Evolutionary conservation across 1,140 invertebrate genomes (phyloP).

Genomic region (Sycophila sp.): DNA sequence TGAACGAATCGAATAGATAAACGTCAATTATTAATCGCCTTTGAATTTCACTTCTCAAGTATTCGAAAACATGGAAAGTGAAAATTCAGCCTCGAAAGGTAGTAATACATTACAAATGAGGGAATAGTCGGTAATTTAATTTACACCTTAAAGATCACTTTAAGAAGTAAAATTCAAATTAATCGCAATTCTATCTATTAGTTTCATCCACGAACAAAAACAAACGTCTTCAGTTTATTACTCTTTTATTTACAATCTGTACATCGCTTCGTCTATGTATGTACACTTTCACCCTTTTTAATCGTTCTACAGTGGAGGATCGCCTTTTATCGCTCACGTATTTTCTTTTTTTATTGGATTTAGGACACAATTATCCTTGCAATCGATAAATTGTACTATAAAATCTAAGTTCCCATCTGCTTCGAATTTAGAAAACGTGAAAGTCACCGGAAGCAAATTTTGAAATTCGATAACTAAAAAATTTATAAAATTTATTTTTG

Average conservation of each 20-base stretch:
- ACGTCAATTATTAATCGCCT: neutral
- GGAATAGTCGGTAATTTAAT: neutral
- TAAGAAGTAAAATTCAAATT: neutral
- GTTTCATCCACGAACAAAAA: conserved; percentile 1
- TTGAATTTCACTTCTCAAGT: conserved; percentile 10
- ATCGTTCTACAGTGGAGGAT: neutral
- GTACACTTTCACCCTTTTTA: neutral
- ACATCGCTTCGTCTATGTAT: conserved; percentile 5
- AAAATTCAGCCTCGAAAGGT: neutral
- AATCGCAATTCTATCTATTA: conserved; percentile 20
- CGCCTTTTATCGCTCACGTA: conserved; percentile 4
- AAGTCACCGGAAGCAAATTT: too few relatives aligned
- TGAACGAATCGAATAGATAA: conserved; percentile 29
- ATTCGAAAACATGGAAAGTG: neutral
- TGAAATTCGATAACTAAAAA: too few relatives aligned
- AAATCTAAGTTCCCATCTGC: neutral
- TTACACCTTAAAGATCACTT: neutral
- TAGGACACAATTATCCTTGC: neutral
- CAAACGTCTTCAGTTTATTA: neutral
- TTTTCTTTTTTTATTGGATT: neutral
- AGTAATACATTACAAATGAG: neutral
- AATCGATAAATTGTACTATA: conserved; percentile 25
- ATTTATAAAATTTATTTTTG: too few relatives aligned
- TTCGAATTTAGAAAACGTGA: neutral
- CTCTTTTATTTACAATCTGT: conserved; percentile 28